Conservation (phyloP, 2,888 invertebrate genomes). For the Dinocampus coccinellae region DNA sequence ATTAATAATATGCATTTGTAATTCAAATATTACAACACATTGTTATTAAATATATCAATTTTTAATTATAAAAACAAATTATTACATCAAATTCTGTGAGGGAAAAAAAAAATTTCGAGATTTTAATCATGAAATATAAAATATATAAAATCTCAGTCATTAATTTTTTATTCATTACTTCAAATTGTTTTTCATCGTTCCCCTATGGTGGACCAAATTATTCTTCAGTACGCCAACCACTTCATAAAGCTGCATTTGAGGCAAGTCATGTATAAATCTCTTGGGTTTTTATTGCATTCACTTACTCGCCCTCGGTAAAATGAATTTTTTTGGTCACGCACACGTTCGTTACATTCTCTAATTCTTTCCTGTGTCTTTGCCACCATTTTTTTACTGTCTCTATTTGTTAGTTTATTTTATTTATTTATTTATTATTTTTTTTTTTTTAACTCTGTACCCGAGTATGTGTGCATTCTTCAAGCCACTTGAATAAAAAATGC, state of each 20-base stretch:
- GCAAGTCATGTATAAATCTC: slow-evolving; percentile 15
- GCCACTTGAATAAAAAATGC: slow-evolving; percentile 15
- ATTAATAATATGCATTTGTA: too few species aligned
- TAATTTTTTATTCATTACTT: too few species aligned
- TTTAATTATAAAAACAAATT: too few species aligned
- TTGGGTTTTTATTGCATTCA: slow-evolving; percentile 12
- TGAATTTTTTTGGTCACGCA: neutral
- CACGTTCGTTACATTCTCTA: neutral
- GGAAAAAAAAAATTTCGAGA: too few species aligned
- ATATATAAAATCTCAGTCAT: too few species aligned
- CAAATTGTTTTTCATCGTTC: too few species aligned
- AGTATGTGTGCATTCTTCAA: neutral
- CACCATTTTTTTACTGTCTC: slow-evolving; percentile 16
- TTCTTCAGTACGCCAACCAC: slow-evolving; percentile 14
- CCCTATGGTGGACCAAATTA: neutral
- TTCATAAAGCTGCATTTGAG: slow-evolving; percentile 28
- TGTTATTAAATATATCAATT: too few species aligned
- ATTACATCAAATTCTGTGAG: too few species aligned
- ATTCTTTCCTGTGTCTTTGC: slow-evolving; percentile 16
- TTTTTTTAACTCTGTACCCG: neutral
- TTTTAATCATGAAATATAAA: too few species aligned
- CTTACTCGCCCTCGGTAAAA: neutral
- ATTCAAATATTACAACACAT: too few species aligned
- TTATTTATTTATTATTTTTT: too few species aligned
- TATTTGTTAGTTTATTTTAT: too few species aligned